Percentiles rank a stretch among this genome's conserved stretches.
Evolutionary conservation across 64 coral and sea anemone species (phyloP).

Genomic region (Platygyra sinensis): DNA sequence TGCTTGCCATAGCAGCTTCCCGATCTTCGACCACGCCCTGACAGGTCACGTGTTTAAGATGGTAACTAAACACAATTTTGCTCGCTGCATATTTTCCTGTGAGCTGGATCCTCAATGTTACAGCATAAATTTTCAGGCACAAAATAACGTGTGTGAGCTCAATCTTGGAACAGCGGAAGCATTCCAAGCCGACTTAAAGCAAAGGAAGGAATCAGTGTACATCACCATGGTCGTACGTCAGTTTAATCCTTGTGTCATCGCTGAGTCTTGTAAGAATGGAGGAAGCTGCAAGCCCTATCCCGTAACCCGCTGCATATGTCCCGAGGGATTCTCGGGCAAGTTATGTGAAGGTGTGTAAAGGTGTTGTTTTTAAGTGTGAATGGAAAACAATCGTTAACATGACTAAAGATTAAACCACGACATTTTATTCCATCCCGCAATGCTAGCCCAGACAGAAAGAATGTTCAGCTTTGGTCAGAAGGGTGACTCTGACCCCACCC

Average conservation of each 20-base stretch:
- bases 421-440: too few relatives aligned
- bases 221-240: not conserved
- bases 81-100: slow-evolving; percentile 35
- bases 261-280: not conserved
- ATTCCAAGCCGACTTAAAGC: not conserved
- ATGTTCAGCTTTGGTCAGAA: too few relatives aligned
- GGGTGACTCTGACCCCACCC: too few relatives aligned
- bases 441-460: too few relatives aligned
- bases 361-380: too few relatives aligned
- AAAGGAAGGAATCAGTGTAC: slow-evolving; percentile 16
- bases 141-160: slow-evolving; percentile 15
- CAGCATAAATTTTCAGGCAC: slow-evolving; percentile 34
- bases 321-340: not conserved
- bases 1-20: not conserved
- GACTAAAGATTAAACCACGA: too few relatives aligned
- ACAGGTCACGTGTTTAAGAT: slow-evolving; percentile 53
- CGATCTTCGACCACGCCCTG: slow-evolving; percentile 14
- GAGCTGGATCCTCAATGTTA: slow-evolving; percentile 18
- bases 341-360: not conserved
- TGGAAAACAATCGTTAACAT: too few relatives aligned
- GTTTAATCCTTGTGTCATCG: not conserved
- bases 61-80: not conserved
- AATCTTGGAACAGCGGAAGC: slow-evolving; percentile 1
- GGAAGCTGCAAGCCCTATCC: not conserved
- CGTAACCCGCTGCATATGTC: not conserved